Evolutionary conservation across 2,113 vertebrate species (phyloP).

Genomic region (Plecotus auritus): DNA sequence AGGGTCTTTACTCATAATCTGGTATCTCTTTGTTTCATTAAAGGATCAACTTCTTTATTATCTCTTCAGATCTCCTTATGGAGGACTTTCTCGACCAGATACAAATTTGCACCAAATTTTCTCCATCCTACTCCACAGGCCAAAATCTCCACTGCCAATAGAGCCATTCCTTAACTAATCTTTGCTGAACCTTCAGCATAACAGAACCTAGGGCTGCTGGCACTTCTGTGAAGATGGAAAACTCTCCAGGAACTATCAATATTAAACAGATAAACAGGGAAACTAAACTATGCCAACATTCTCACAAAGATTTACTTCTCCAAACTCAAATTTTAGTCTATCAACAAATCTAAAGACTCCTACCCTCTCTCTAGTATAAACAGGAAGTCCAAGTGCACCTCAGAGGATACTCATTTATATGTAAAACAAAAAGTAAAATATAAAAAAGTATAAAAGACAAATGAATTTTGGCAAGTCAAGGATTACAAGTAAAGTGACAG

Average conservation of each 20-base stretch:
- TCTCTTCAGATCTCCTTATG: background rate
- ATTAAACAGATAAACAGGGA: slow-evolving; percentile 2
- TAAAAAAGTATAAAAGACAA: background rate
- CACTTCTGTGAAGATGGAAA: background rate
- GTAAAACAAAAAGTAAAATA: background rate
- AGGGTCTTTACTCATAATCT: background rate
- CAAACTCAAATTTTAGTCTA: background rate
- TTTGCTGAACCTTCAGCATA: background rate
- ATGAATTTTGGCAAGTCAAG: background rate
- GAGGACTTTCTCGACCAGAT: background rate
- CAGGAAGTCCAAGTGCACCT: background rate
- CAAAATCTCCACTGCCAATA: background rate
- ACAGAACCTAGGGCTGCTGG: background rate
- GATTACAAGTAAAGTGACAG: background rate
- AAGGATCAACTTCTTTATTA: background rate
- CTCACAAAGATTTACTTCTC: background rate
- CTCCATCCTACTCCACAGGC: background rate
- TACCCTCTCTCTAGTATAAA: background rate
- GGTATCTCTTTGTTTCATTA: background rate
- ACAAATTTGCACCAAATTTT: background rate
- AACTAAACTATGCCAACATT: background rate
- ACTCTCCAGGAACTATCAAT: background rate
- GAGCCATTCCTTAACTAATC: background rate
- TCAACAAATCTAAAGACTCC: background rate
- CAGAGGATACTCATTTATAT: background rate